These are phyloP conservation scores for Actenoides lindsayi DNA, from an alignment of 2,113 vertebrate genomes.

Conservation along the genomic window DNA sequence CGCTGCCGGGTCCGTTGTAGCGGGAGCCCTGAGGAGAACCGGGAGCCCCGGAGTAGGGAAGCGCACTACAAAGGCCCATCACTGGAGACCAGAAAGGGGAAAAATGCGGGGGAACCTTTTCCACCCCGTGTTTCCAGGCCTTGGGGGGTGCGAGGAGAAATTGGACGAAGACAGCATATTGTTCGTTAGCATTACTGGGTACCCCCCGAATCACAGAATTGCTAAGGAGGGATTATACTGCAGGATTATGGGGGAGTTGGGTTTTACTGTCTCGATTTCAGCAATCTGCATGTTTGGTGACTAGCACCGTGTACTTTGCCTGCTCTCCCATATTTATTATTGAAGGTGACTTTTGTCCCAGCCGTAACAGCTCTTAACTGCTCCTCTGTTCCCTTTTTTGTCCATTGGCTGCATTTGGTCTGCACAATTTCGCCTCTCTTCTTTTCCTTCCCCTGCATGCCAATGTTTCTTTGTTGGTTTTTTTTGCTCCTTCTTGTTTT, in stretches of 20 bases:
- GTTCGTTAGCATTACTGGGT: not conserved
- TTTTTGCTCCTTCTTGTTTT: not conserved
- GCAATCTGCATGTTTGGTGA: not conserved
- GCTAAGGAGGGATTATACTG: not conserved
- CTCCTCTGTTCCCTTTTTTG: not conserved
- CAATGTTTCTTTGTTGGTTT: not conserved
- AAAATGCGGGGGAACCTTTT: not conserved
- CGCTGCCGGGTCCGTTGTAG: not conserved
- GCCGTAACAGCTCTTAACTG: not conserved
- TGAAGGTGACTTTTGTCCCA: constrained; percentile 60
- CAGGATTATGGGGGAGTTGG: not conserved
- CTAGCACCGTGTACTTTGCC: constrained; percentile 21
- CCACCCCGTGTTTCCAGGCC: not conserved
- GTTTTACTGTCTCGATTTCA: not conserved
- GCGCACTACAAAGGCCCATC: not conserved
- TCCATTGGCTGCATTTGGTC: not conserved
- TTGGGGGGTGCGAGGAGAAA: not conserved
- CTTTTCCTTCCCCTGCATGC: not conserved
- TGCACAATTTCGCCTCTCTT: not conserved
- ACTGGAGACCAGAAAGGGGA: not conserved
- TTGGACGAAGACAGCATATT: not conserved
- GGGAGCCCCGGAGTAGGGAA: not conserved
- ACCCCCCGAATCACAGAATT: not conserved
- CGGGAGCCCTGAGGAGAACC: not conserved
- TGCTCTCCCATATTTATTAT: not conserved